Evolutionary conservation across 2,888 invertebrate genomes (phyloP).

Genomic region (Hipparchia sbordonii): DNA sequence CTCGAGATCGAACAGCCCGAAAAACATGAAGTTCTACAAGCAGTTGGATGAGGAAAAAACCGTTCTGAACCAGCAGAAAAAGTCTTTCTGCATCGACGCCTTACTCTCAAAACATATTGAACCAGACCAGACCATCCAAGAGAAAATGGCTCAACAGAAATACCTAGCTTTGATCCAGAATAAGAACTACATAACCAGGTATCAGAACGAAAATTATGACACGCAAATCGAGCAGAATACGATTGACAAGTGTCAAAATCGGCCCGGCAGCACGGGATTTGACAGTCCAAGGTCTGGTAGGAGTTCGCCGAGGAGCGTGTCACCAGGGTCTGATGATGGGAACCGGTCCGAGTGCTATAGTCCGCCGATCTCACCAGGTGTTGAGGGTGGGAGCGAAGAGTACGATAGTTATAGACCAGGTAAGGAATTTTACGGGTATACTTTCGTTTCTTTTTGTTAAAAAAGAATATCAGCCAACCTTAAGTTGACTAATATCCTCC

Average conservation of each 20-base stretch:
- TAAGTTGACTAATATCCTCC: too few relatives aligned
- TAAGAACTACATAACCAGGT: conserved; percentile 69
- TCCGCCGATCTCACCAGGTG: conserved; percentile 93
- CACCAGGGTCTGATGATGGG: conserved; percentile 81
- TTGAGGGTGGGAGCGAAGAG: conserved; percentile 85
- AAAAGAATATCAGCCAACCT: too few relatives aligned
- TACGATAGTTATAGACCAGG: conserved; percentile 76
- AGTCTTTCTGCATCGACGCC: conserved; percentile 96
- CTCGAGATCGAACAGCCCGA: conserved; percentile 69
- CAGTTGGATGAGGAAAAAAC: conserved; percentile 66
- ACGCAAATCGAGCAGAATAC: conserved; percentile 74
- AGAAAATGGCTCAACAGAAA: conserved; percentile 68
- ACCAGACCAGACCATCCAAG: conserved; percentile 60
- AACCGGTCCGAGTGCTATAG: conserved; percentile 87
- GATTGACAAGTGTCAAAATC: conserved; percentile 62
- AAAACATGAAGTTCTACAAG: conserved; percentile 68
- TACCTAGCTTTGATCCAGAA: conserved; percentile 69
- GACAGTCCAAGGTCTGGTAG: conserved; percentile 64
- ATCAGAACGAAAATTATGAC: conserved; percentile 71
- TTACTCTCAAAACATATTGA: conserved; percentile 85
- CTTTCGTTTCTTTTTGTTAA: too few relatives aligned
- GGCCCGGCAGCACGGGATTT: conserved; percentile 44
- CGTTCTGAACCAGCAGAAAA: conserved; percentile 76
- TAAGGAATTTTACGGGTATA: conserved; percentile 43
- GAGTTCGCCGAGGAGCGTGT: conserved; percentile 65